These are phyloP conservation scores for Limnephilus auricula DNA, from an alignment of 2,888 invertebrate species.

Conservation along the genomic window DNA sequence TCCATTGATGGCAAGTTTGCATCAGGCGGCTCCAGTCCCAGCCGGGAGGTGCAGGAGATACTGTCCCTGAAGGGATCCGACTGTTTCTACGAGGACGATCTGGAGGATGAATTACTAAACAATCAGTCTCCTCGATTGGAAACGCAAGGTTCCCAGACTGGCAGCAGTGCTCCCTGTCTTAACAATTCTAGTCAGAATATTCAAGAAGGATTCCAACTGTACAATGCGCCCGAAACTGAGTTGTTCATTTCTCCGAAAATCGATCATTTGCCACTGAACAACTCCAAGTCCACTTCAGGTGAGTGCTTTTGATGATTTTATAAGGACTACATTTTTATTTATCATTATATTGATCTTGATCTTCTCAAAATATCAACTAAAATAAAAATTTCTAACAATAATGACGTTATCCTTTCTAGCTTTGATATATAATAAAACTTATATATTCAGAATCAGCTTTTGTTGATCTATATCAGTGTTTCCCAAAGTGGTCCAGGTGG, in stretches of 20 bases:
- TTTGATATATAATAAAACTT: too few species aligned
- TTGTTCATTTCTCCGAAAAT: conserved; percentile 52
- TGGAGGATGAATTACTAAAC: conserved; percentile 59
- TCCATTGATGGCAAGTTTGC: conserved; percentile 74
- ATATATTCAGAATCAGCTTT: too few species aligned
- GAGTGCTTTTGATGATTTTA: background rate
- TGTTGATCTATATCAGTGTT: too few species aligned
- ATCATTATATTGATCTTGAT: too few species aligned
- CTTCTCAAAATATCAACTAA: too few species aligned
- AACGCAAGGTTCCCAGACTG: conserved; percentile 22
- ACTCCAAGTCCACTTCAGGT: conserved; percentile 12
- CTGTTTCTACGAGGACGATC: conserved; percentile 65
- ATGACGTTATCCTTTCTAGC: too few species aligned
- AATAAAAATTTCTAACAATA: too few species aligned
- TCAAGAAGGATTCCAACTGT: conserved; percentile 61
- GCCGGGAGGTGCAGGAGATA: conserved; percentile 93
- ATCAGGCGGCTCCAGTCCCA: conserved; percentile 93
- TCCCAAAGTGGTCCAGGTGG: too few species aligned
- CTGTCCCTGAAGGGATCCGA: conserved; percentile 81
- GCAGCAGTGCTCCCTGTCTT: conserved; percentile 20
- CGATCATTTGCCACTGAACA: conserved; percentile 30
- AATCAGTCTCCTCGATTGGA: conserved; percentile 47
- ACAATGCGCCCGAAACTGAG: conserved; percentile 54
- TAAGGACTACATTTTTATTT: background rate
- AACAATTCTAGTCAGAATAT: conserved; percentile 50